phyloP scores from a whole-genome alignment of 2,113 vertebrate species.

The Neomonachus schauinslandi region DNA sequence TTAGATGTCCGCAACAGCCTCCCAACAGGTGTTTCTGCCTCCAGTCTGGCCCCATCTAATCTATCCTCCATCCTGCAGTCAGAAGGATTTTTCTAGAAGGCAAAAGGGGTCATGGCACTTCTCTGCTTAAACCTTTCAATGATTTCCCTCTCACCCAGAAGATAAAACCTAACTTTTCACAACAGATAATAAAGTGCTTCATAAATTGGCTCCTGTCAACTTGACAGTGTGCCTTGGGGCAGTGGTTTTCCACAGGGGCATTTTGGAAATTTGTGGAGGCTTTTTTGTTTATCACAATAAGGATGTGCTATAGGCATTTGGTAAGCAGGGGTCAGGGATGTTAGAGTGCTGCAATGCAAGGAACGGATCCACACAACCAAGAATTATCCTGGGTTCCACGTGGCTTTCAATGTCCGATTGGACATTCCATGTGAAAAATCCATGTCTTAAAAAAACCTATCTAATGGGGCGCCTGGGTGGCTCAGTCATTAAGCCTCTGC shows the following conservation, averaged over 20 bases:
- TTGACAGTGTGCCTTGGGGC: background rate
- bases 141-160: background rate
- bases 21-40: background rate
- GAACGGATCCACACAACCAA: background rate
- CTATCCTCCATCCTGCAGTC: background rate
- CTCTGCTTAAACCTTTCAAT: background rate
- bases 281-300: background rate
- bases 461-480: no score
- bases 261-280: background rate
- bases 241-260: background rate
- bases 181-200: background rate
- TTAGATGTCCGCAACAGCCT: background rate
- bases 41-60: background rate
- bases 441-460: background rate
- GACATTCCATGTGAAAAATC: background rate
- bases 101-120: background rate
- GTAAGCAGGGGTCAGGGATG: background rate
- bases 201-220: background rate
- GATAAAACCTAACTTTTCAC: background rate
- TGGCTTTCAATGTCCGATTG: background rate
- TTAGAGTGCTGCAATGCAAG: background rate
- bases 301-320: background rate
- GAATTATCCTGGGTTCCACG: background rate
- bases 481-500: no score
- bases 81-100: conserved; percentile 10